These are phyloP conservation scores for Platorchestia sp. DNA, from an alignment of 1,140 invertebrate genomes.

Conservation along the genomic window DNA sequence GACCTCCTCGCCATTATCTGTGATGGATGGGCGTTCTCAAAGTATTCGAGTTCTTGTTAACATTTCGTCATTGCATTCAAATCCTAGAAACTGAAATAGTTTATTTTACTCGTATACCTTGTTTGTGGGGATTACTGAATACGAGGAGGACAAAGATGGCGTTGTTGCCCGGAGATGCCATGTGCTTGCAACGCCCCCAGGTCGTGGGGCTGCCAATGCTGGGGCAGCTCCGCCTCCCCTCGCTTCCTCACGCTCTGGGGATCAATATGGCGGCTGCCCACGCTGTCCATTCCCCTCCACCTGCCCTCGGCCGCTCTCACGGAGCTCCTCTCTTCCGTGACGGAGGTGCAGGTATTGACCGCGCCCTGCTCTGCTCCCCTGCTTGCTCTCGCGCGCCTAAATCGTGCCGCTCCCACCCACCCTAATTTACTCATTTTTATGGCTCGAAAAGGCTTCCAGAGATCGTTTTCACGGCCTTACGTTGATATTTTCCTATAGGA, in stretches of 20 bases:
- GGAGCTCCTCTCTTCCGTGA: slow-evolving; percentile 57
- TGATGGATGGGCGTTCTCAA: background rate
- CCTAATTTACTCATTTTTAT: background rate
- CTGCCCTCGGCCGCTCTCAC: slow-evolving; percentile 60
- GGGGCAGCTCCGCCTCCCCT: slow-evolving; percentile 62
- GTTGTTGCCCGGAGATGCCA: slow-evolving; percentile 63
- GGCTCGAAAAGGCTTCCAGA: background rate
- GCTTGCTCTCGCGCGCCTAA: background rate
- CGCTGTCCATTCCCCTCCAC: slow-evolving; percentile 63
- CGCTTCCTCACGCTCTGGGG: slow-evolving; percentile 56
- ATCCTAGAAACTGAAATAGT: background rate
- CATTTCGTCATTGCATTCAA: background rate
- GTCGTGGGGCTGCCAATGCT: slow-evolving; percentile 56
- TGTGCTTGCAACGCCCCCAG: slow-evolving; percentile 56
- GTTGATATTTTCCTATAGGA: background rate
- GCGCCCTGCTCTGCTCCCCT: slow-evolving; percentile 47
- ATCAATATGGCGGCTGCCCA: slow-evolving; percentile 67
- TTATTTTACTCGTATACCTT: slow-evolving; percentile 17
- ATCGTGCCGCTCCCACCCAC: slow-evolving; percentile 57
- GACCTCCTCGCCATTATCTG: background rate
- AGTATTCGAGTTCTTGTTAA: background rate
- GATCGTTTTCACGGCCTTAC: background rate
- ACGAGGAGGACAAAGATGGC: background rate
- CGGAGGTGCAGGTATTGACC: slow-evolving; percentile 39
- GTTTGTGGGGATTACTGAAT: slow-evolving; percentile 58